Percentiles rank a stretch among this genome's conserved stretches.
Evolutionary conservation across 2,797 vertebrate genomes (phyloP).

Genomic region (Peromyscus aztecus): DNA sequence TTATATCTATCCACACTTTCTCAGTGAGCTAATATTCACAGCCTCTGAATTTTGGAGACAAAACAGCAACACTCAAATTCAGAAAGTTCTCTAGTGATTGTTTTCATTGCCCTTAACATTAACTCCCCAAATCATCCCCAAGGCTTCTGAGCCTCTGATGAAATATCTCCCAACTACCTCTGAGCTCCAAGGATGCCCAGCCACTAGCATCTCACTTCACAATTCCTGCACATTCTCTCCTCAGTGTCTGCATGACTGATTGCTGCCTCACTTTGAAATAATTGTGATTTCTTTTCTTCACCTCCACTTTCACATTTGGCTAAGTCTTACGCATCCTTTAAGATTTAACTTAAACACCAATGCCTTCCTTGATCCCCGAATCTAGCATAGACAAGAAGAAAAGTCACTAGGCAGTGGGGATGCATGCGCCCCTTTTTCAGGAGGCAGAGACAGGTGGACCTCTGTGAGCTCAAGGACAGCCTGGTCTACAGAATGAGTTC

Average conservation of each 20-base stretch:
- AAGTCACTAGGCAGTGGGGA: background rate
- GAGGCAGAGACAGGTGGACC: background rate
- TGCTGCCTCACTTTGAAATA: background rate
- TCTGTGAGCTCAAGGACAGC: background rate
- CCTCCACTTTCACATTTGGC: background rate
- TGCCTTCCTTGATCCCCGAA: background rate
- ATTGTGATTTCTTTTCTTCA: background rate
- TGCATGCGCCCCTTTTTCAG: accelerated
- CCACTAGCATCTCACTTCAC: background rate
- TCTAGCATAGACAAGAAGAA: background rate
- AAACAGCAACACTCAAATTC: background rate
- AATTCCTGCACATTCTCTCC: background rate
- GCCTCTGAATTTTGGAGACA: slow-evolving; percentile 28
- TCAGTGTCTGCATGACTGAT: slow-evolving; percentile 23
- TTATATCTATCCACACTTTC: background rate
- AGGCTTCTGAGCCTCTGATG: background rate
- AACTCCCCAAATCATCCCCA: slow-evolving; percentile 19
- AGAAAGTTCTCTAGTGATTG: background rate
- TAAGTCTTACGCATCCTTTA: background rate
- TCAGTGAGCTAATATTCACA: background rate
- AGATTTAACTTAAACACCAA: background rate
- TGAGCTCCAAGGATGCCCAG: background rate
- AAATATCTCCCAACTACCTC: background rate
- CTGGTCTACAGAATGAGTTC: background rate
- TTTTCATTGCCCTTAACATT: slow-evolving; percentile 45